Evolutionary conservation across 35 echinoderm and acorn worm genomes (phyloP).

Genomic region (Hemicentrotus pulcherrimus): DNA sequence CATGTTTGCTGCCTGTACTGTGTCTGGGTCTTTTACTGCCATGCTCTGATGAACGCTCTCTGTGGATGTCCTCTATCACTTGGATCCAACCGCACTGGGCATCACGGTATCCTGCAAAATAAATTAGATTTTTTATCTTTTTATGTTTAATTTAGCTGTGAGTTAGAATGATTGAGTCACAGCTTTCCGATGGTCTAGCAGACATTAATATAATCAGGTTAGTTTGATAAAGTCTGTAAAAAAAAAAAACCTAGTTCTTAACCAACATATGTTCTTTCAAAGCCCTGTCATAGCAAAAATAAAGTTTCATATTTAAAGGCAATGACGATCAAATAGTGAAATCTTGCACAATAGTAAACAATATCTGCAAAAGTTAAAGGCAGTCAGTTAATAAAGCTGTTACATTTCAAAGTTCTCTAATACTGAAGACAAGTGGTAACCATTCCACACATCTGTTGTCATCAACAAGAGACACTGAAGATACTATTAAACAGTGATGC

Average conservation of each 20-base stretch:
- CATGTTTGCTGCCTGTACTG: slow-evolving; percentile 31
- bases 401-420: neutral
- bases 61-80: slow-evolving; percentile 76
- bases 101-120: slow-evolving; percentile 80
- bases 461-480: neutral
- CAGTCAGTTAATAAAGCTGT: neutral
- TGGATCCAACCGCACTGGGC: slow-evolving; percentile 98
- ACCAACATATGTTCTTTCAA: too few relatives aligned
- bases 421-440: neutral
- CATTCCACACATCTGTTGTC: too few relatives aligned
- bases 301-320: too few relatives aligned
- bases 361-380: too few relatives aligned
- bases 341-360: too few relatives aligned
- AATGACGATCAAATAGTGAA: too few relatives aligned
- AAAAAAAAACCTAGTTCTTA: too few relatives aligned
- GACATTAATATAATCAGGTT: too few relatives aligned
- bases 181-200: too few relatives aligned
- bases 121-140: neutral
- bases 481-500: neutral
- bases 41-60: slow-evolving; percentile 54
- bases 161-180: too few relatives aligned
- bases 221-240: too few relatives aligned
- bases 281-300: too few relatives aligned
- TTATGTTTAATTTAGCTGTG: neutral
- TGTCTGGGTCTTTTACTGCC: slow-evolving; percentile 30